Conservation (phyloP, 2,888 invertebrate genomes). For the Acleris literana region DNA sequence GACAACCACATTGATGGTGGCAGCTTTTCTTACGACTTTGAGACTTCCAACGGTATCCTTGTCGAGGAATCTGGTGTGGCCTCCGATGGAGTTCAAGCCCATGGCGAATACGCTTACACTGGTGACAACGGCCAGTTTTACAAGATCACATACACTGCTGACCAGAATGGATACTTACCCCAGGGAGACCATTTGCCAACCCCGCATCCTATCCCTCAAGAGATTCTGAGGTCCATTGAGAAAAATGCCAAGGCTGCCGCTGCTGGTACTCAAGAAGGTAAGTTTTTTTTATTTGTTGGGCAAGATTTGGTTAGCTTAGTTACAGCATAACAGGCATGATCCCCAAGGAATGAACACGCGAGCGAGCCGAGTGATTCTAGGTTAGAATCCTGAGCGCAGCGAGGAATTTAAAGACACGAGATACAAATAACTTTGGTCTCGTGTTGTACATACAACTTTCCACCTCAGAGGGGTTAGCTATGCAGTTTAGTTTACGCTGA, state of each 20-base stretch:
- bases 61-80: conserved; percentile 76
- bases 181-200: conserved; percentile 75
- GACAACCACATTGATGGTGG: conserved; percentile 73
- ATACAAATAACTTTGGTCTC: no score
- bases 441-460: no score
- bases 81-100: conserved; percentile 72
- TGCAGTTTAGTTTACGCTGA: no score
- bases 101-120: conserved; percentile 72
- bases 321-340: no score
- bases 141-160: conserved; percentile 73
- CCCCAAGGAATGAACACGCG: no score
- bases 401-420: no score
- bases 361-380: no score
- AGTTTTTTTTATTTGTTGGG: background rate
- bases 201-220: conserved; percentile 75
- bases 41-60: conserved; percentile 76
- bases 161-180: conserved; percentile 74
- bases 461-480: no score
- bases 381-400: no score
- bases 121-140: conserved; percentile 74
- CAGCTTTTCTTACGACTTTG: conserved; percentile 68
- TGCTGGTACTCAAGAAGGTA: conserved; percentile 78
- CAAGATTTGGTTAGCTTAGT: no score
- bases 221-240: conserved; percentile 72
- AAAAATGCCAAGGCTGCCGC: conserved; percentile 74